Percentiles rank a stretch among this genome's conserved stretches.
Conservation (phyloP, 2,888 invertebrate species). For the Chorisops tibialis region DNA sequence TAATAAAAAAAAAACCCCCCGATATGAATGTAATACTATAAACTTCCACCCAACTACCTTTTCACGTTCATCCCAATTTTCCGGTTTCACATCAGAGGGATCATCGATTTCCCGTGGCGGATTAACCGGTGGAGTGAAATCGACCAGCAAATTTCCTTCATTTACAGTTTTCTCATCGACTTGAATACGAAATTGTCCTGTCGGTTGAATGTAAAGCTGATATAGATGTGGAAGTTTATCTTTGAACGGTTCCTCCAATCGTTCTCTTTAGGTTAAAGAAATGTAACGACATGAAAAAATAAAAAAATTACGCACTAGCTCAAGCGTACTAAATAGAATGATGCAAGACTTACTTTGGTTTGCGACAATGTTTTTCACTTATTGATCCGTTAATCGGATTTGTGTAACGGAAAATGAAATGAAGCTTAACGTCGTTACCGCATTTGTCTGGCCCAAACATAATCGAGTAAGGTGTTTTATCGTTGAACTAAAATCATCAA, state of each 20-base stretch:
- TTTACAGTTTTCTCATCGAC: conserved; percentile 83
- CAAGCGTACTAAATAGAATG: background rate
- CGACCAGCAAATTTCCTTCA: conserved; percentile 80
- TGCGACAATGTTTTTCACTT: conserved; percentile 95
- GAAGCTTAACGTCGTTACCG: conserved; percentile 90
- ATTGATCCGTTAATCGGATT: conserved; percentile 88
- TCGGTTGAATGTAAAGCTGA: conserved; percentile 72
- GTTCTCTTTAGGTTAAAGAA: conserved; percentile 54
- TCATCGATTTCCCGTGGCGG: conserved; percentile 94
- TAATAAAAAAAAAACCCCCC: conserved; percentile 36
- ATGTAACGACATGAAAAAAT: conserved; percentile 17
- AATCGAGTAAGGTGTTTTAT: conserved; percentile 96
- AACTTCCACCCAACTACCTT: conserved; percentile 55
- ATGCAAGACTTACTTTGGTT: conserved; percentile 63
- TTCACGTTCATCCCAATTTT: conserved; percentile 94
- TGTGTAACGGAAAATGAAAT: conserved; percentile 89
- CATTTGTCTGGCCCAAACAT: conserved; percentile 99
- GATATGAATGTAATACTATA: background rate
- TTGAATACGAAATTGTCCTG: conserved; percentile 75
- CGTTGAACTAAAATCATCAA: conserved; percentile 63
- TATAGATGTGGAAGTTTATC: conserved; percentile 92
- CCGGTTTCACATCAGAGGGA: conserved; percentile 78
- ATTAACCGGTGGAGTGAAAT: conserved; percentile 91
- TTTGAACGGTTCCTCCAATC: conserved; percentile 81
- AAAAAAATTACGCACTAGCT: conserved; percentile 4